phyloP scores from a whole-genome alignment of 2,888 invertebrate genomes.

The Caenorhabditis sinica region DNA sequence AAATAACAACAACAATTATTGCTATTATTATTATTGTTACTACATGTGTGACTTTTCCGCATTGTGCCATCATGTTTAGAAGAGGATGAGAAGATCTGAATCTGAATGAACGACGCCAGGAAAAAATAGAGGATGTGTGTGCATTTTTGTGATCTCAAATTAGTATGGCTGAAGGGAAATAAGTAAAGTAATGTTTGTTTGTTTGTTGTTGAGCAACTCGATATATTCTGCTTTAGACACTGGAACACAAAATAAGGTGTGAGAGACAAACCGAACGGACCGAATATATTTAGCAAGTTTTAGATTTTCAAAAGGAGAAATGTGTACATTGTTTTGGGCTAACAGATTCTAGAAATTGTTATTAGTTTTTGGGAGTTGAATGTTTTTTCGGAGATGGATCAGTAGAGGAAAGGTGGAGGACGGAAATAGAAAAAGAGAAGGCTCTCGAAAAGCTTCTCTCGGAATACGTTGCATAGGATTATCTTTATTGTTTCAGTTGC shows the following conservation, averaged over 20 bases:
- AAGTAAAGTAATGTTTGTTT: constrained; percentile 50
- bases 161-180: constrained; percentile 38
- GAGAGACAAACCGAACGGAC: constrained; percentile 26
- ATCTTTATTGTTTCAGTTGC: constrained; percentile 9
- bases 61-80: constrained; percentile 19
- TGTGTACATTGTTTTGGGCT: constrained; percentile 19
- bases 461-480: neutral
- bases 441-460: neutral
- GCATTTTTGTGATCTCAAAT: constrained; percentile 49
- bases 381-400: neutral
- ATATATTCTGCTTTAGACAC: constrained; percentile 39
- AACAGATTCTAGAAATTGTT: constrained; percentile 19
- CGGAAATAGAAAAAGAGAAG: neutral
- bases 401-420: neutral
- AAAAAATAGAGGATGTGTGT: constrained; percentile 22
- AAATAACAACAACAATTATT: constrained; percentile 56
- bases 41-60: constrained; percentile 43
- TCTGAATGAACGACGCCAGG: constrained; percentile 1
- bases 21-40: constrained; percentile 42
- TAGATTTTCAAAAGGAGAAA: constrained; percentile 25
- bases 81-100: constrained; percentile 8
- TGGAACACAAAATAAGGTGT: constrained; percentile 33
- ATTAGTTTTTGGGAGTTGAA: constrained; percentile 10
- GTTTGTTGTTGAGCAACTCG: constrained; percentile 44
- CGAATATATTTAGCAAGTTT: constrained; percentile 31